Evolutionary conservation across 2,113 vertebrate genomes (phyloP).

Genomic region (Zeus faber): DNA sequence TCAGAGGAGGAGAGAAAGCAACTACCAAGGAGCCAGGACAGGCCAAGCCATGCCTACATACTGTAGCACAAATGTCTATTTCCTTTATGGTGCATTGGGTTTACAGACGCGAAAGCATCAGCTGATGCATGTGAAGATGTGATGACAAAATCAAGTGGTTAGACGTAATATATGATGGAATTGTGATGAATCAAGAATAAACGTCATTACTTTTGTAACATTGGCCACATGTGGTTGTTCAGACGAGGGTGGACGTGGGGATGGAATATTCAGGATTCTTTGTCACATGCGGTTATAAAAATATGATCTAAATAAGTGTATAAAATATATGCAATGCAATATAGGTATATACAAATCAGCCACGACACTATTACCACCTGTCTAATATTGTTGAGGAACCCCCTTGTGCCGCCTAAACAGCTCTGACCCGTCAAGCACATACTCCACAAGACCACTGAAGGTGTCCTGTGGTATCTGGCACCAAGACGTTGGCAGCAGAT

Average conservation of each 20-base stretch:
- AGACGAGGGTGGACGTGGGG: neutral
- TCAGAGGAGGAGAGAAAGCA: slow-evolving; percentile 51
- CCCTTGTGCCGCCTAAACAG: no score
- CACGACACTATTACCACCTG: no score
- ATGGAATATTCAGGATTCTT: no score
- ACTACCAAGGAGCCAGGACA: slow-evolving; percentile 50
- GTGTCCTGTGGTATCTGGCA: no score
- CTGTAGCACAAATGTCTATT: slow-evolving; percentile 62
- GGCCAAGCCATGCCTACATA: slow-evolving; percentile 62
- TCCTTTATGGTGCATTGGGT: slow-evolving; percentile 53
- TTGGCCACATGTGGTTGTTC: neutral
- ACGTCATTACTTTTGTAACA: slow-evolving; percentile 63
- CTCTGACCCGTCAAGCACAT: no score
- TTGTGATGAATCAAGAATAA: slow-evolving; percentile 59
- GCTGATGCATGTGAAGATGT: slow-evolving; percentile 59
- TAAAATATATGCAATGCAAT: no score
- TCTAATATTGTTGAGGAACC: no score
- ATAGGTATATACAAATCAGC: no score
- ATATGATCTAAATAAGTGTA: no score
- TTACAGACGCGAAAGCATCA: slow-evolving; percentile 45
- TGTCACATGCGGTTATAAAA: no score
- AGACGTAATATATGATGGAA: slow-evolving; percentile 66
- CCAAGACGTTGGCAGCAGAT: no score
- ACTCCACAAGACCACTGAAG: no score
- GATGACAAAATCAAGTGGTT: slow-evolving; percentile 54